Percentiles rank a stretch among this genome's conserved stretches.
Evolutionary conservation across 2,113 vertebrate species (phyloP).

Genomic region (cattle (Bos taurus)): DNA sequence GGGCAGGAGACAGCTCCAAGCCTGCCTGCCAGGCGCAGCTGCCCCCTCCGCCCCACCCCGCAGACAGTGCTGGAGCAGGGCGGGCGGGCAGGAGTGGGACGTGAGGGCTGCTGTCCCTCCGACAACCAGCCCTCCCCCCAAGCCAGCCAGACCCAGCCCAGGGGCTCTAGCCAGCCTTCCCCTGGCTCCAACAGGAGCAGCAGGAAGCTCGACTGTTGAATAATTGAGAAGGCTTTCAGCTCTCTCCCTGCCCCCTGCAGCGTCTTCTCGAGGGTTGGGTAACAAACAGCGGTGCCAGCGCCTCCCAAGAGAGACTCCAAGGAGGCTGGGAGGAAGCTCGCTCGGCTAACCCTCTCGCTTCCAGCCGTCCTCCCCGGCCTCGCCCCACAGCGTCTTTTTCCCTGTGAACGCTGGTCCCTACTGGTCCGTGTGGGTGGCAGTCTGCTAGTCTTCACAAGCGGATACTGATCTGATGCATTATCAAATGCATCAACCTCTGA

Average conservation of each 20-base stretch:
- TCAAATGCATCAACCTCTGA: not conserved
- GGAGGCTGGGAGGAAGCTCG: not conserved
- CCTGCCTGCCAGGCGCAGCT: not conserved
- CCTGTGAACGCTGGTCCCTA: not conserved
- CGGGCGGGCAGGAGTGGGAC: not conserved
- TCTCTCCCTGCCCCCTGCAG: not conserved
- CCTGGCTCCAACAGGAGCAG: not conserved
- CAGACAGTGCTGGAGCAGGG: not conserved
- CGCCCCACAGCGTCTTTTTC: not conserved
- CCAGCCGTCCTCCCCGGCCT: not conserved
- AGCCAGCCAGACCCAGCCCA: not conserved
- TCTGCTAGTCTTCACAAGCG: not conserved
- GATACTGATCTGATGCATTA: not conserved
- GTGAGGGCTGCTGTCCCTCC: not conserved
- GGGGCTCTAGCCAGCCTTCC: not conserved
- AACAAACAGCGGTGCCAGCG: slow-evolving; percentile 43
- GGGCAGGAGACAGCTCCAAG: not conserved
- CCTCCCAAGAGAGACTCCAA: slow-evolving; percentile 19
- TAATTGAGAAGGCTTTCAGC: slow-evolving; percentile 63
- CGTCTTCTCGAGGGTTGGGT: slow-evolving; percentile 58
- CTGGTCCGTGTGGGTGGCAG: not conserved
- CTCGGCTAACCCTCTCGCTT: slow-evolving; percentile 6
- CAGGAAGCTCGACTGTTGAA: slow-evolving; percentile 67
- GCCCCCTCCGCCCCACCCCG: not conserved
- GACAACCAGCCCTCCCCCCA: not conserved